Conservation (phyloP, 2,888 invertebrate genomes). For the Acanthosepion lycidas region DNA sequence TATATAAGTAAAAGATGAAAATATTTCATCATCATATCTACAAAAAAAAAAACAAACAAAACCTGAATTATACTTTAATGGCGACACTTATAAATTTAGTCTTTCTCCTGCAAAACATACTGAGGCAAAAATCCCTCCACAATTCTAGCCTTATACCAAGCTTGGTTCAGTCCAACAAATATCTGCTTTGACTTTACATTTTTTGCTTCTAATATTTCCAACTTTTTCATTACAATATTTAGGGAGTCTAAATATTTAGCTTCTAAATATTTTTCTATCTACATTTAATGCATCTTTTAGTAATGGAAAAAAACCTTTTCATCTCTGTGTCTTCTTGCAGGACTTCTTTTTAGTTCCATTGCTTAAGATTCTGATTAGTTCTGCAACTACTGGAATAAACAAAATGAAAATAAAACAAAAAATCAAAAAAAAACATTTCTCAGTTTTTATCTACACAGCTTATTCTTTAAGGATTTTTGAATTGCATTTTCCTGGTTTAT, state of each 20-base stretch:
- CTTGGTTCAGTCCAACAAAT: too few relatives aligned
- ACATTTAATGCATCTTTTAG: background rate
- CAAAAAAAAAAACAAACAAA: too few relatives aligned
- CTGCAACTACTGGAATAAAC: background rate
- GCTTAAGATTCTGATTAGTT: background rate
- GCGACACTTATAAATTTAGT: too few relatives aligned
- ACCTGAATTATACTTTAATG: too few relatives aligned
- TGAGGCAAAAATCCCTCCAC: too few relatives aligned
- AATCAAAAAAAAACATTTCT: background rate
- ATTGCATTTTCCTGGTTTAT: constrained; percentile 13
- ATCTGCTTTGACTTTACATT: background rate
- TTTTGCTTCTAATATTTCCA: background rate
- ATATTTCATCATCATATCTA: too few relatives aligned
- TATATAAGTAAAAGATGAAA: too few relatives aligned
- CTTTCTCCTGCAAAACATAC: too few relatives aligned
- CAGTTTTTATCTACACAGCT: background rate
- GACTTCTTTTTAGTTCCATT: background rate
- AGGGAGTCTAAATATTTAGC: background rate
- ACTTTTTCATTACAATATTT: background rate
- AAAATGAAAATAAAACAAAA: background rate
- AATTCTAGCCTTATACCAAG: too few relatives aligned
- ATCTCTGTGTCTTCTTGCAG: background rate
- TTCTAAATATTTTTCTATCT: background rate
- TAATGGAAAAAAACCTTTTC: background rate
- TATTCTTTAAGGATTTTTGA: constrained; percentile 3